phyloP scores from a whole-genome alignment of 92 coral and sea anemone species.

The Palythoa caribaeorum region DNA sequence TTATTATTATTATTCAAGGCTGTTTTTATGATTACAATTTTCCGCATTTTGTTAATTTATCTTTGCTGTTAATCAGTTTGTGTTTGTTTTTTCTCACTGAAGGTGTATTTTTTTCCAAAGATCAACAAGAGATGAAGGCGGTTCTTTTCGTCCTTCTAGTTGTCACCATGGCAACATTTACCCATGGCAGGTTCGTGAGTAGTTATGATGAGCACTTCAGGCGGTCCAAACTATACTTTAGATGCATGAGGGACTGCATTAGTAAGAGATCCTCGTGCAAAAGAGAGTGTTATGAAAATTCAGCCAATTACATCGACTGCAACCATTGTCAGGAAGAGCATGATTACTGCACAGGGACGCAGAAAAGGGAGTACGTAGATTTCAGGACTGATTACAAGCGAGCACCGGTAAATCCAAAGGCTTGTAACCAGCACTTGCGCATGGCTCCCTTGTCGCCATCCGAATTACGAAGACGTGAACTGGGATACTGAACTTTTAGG shows the following conservation, averaged over 20 bases:
- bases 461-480: slow-evolving; percentile 10
- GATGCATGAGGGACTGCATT: not conserved
- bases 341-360: not conserved
- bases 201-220: not conserved
- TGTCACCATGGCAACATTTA: not conserved
- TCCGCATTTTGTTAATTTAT: too few species aligned
- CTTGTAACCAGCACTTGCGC: not conserved
- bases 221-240: not conserved
- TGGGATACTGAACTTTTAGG: slow-evolving; percentile 3
- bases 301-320: not conserved
- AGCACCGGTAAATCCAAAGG: not conserved
- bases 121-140: not conserved
- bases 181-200: not conserved
- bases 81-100: not conserved
- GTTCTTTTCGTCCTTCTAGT: not conserved
- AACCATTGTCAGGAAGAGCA: not conserved
- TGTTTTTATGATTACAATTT: too few species aligned
- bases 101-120: not conserved
- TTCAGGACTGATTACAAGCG: not conserved
- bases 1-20: too few species aligned
- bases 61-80: not conserved
- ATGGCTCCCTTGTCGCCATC: not conserved
- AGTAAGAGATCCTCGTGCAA: not conserved
- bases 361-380: not conserved
- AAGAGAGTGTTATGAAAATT: not conserved